These are phyloP conservation scores for Recurvirostra avosetta DNA, from an alignment of 2,113 vertebrate species.

Conservation along the genomic window DNA sequence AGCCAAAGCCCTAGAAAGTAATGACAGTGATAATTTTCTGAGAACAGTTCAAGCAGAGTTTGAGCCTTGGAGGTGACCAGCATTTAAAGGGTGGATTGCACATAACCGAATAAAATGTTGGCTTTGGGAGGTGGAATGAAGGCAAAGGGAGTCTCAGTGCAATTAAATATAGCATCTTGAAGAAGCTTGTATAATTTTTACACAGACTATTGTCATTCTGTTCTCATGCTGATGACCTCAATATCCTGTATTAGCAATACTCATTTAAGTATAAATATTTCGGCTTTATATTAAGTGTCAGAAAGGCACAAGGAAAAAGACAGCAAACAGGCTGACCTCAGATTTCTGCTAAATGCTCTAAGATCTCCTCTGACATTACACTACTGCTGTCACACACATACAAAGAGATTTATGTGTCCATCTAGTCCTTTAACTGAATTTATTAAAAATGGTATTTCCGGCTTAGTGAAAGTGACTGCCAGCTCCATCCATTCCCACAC, in stretches of 20 bases:
- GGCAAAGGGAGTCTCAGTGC: conserved; percentile 11
- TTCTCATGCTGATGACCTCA: conserved; percentile 31
- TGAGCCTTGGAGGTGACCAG: not conserved
- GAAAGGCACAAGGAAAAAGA: conserved; percentile 45
- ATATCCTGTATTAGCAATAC: conserved; percentile 50
- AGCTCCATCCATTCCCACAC: conserved; percentile 35
- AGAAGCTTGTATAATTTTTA: conserved; percentile 18
- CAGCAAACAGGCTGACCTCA: conserved; percentile 35
- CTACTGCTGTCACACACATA: not conserved
- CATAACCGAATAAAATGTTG: not conserved
- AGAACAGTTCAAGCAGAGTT: not conserved
- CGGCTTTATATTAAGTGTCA: conserved; percentile 27
- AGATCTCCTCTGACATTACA: conserved; percentile 25
- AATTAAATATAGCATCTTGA: conserved; percentile 42
- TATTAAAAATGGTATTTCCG: conserved; percentile 54
- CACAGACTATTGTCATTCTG: not conserved
- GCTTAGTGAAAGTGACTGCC: conserved; percentile 23
- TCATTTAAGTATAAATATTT: conserved; percentile 50
- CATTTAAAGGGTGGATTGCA: not conserved
- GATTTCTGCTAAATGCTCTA: conserved; percentile 30
- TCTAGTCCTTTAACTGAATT: conserved; percentile 20
- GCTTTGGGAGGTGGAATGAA: not conserved
- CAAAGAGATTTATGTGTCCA: conserved; percentile 38
- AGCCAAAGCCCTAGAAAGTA: not conserved
- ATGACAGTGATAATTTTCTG: not conserved